phyloP scores from a whole-genome alignment of 2,113 vertebrate genomes.

The Turnix velox region DNA sequence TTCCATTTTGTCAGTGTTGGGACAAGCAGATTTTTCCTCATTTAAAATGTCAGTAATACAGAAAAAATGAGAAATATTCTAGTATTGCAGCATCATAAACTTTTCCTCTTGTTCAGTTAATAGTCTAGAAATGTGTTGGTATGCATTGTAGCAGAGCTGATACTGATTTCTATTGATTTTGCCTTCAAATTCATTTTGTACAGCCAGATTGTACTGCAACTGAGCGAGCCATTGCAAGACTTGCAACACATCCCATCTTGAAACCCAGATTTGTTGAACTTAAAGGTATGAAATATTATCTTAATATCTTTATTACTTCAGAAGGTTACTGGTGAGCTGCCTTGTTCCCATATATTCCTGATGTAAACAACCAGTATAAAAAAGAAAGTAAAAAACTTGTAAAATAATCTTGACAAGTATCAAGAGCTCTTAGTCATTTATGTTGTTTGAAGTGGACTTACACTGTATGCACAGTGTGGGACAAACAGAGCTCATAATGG shows the following conservation, averaged over 20 bases:
- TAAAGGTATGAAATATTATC: slow-evolving; percentile 71
- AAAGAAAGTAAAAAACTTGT: background rate
- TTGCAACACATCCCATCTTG: slow-evolving; percentile 84
- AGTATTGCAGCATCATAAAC: background rate
- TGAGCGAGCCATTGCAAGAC: slow-evolving; percentile 84
- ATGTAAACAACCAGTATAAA: background rate
- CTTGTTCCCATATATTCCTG: background rate
- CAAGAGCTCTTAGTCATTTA: background rate
- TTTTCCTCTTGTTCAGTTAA: background rate
- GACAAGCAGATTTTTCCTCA: background rate
- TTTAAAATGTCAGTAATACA: background rate
- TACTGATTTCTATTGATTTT: background rate
- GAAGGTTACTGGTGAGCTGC: background rate
- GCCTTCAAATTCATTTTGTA: background rate
- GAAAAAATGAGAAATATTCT: background rate
- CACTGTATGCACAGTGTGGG: background rate
- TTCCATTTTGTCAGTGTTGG: fast-evolving
- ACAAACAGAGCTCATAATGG: background rate
- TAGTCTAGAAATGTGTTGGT: background rate
- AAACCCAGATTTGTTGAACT: slow-evolving; percentile 82
- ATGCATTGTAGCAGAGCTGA: background rate
- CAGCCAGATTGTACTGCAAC: slow-evolving; percentile 76
- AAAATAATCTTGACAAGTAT: no score
- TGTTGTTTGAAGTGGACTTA: background rate
- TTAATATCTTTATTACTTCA: background rate